Conservation (phyloP, 2,797 vertebrate species). For the Sarcophilus harrisii region DNA sequence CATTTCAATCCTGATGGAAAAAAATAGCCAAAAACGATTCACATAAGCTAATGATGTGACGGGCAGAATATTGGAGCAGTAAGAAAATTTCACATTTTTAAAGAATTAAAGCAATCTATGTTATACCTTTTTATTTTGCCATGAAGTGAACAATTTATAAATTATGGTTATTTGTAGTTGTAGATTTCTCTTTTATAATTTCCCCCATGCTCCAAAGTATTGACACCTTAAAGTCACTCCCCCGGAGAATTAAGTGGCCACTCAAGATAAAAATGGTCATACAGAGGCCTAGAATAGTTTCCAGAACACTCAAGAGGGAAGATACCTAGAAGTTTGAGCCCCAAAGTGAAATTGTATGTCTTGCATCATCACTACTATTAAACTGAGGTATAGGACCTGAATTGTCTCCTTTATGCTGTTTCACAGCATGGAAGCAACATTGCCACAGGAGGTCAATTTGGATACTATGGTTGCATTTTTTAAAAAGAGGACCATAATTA, state of each 20-base stretch:
- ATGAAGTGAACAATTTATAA: slow-evolving; percentile 28
- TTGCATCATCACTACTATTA: not conserved
- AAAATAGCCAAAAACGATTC: not conserved
- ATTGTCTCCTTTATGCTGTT: not conserved
- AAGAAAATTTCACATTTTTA: slow-evolving; percentile 9
- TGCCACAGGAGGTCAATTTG: slow-evolving; percentile 42
- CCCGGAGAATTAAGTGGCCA: slow-evolving; percentile 46
- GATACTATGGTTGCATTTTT: slow-evolving; percentile 47
- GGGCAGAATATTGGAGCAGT: not conserved
- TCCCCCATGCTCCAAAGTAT: not conserved
- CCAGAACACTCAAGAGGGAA: not conserved
- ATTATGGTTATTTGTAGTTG: slow-evolving; percentile 43
- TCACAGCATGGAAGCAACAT: slow-evolving; percentile 34
- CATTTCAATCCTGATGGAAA: not conserved
- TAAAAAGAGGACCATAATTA: slow-evolving; percentile 37
- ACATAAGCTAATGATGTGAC: not conserved
- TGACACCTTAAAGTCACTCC: not conserved
- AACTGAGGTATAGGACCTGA: not conserved
- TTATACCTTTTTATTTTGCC: slow-evolving; percentile 25
- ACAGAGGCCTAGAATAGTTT: slow-evolving; percentile 53
- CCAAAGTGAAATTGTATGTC: not conserved
- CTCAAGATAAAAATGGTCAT: slow-evolving; percentile 48
- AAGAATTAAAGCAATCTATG: not conserved
- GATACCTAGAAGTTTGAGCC: not conserved
- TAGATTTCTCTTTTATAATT: slow-evolving; percentile 29